Conservation (phyloP, 2,888 invertebrate genomes). For the Poecilobothrus nobilitatus region DNA sequence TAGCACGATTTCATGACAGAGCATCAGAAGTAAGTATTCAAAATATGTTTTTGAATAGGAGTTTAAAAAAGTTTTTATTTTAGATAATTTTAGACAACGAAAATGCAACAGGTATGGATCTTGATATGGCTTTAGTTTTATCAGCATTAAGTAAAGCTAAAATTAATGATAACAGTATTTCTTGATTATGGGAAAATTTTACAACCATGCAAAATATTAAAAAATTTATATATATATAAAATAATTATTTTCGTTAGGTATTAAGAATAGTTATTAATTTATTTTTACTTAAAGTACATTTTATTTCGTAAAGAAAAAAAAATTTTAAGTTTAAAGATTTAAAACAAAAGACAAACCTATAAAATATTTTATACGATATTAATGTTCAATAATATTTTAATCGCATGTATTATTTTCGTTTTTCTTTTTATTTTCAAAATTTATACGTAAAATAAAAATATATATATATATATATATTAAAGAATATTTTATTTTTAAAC, state of each 20-base stretch:
- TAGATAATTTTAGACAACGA: constrained; percentile 76
- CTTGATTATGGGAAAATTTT: not conserved
- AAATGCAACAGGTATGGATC: constrained; percentile 74
- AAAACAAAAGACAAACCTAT: no score
- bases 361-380: no score
- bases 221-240: constrained; percentile 7
- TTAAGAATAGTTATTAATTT: not conserved
- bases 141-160: constrained; percentile 63
- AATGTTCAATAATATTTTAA: no score
- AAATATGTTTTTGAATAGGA: not conserved
- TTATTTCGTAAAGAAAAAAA: not conserved
- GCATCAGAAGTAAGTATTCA: constrained; percentile 52
- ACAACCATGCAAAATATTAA: not conserved
- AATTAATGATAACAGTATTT: constrained; percentile 25
- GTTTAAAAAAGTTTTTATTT: not conserved
- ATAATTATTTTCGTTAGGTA: constrained; percentile 8
- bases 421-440: no score
- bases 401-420: no score
- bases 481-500: no score
- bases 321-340: no score
- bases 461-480: no score
- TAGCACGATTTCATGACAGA: constrained; percentile 77
- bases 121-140: constrained; percentile 85
- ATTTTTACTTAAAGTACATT: not conserved
- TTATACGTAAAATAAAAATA: no score